phyloP scores from a whole-genome alignment of 2,113 vertebrate genomes.

The Centropristis striata region DNA sequence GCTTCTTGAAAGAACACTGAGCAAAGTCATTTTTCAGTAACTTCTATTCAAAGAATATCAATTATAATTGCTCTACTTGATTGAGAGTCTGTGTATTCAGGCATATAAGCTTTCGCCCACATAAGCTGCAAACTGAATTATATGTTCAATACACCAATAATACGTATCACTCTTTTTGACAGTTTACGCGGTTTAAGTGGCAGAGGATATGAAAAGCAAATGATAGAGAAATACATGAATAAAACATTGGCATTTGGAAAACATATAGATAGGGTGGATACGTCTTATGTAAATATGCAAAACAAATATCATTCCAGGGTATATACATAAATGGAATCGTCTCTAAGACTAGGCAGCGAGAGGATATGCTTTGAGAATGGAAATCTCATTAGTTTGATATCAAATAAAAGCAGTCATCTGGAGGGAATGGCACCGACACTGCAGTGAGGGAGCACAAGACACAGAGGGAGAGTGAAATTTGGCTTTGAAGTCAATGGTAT shows the following conservation, averaged over 20 bases:
- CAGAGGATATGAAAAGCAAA: conserved; percentile 79
- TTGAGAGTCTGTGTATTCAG: conserved; percentile 59
- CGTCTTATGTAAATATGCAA: conserved; percentile 83
- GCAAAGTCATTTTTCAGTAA: conserved; percentile 52
- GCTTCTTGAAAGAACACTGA: conserved; percentile 10
- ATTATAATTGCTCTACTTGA: conserved; percentile 69
- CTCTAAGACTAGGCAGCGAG: conserved; percentile 66
- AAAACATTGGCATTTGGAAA: conserved; percentile 83
- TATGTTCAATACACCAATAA: conserved; percentile 74
- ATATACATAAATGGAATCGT: conserved; percentile 82
- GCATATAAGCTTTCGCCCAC: conserved; percentile 64
- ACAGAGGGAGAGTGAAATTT: conserved; percentile 67
- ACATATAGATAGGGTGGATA: conserved; percentile 80
- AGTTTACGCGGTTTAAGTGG: conserved; percentile 78
- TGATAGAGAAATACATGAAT: conserved; percentile 79
- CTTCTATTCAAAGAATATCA: conserved; percentile 59
- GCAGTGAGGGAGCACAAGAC: conserved; percentile 63
- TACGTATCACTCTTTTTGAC: conserved; percentile 76
- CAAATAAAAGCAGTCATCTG: conserved; percentile 83
- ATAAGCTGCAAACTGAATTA: conserved; percentile 75
- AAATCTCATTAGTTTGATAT: conserved; percentile 86
- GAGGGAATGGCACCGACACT: conserved; percentile 74
- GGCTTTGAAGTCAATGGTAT: conserved; percentile 79
- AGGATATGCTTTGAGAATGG: conserved; percentile 77
- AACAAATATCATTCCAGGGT: conserved; percentile 81